Evolutionary conservation across 2,888 invertebrate species (phyloP), one percentile per base, ranked within the genome.

Genomic region (Acleris laterana): DNA sequence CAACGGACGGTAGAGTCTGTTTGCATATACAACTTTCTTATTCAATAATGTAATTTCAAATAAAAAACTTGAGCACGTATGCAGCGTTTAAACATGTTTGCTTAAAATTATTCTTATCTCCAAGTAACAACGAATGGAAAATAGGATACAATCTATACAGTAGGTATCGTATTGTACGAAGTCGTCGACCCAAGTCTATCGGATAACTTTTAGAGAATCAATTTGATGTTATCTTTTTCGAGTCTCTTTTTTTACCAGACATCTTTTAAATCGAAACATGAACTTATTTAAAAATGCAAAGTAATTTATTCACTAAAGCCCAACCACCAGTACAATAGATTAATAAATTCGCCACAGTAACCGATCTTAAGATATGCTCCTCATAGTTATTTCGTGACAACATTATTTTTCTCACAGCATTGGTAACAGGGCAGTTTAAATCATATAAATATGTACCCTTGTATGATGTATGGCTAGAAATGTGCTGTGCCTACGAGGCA

Each of bases 361-460:
- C 11, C 11, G 32, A 13, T 32, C 32, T 6, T 0, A 32, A 52
- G 5, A 44, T 44, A 13, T 25, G 44, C 44, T 44, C 44, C 44
- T 44, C 16, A 16, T 32, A 3, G 32, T 32, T 32, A 7, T 11
- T 44, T 44, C 44, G 44, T 44, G 44, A 44, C 44, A 44, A 19
- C n/a, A 49, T 17, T 2, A 7, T 19, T 17, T 49, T 49, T 49
- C 11, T 49, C 49, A 17, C 16, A n/a, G 17, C 19, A 17, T 49
- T 19, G 48, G 19, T 9, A n/a, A 17, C 17, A 49, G 9, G 20
- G 49, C 6, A 17, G 11, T 49, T 19, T 49, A 1, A 16, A n/a
- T 38, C 53, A 53, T 60, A 32, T 55, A 56, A 65, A 65, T 56
- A 66, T 66, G 66, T 56, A 66, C 51, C 66, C 61, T 62, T 46